Evolutionary conservation across 1,140 invertebrate genomes (phyloP), one percentile per base, ranked within the genome.

Genomic region (Globodera rostochiensis): DNA sequence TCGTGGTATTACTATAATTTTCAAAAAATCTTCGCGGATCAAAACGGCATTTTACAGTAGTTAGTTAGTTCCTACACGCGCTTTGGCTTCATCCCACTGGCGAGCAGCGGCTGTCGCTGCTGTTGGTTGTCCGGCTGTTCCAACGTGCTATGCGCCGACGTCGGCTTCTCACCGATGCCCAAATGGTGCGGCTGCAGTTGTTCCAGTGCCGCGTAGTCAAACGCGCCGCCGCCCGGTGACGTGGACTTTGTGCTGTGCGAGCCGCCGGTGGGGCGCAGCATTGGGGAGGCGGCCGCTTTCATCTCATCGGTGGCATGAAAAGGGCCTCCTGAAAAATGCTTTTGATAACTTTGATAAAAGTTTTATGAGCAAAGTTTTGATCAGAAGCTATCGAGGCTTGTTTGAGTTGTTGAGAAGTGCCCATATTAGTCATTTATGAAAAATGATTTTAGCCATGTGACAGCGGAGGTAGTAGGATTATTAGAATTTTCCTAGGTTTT

Each of bases 171-270:
- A 21, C 11, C 36, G 67, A 77, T 36, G 19, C 67, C 76, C 67
- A 69, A 49, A 45, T 77, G 76, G n/a, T 77, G 76, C 46, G 57
- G 76, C 46, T 19, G 9, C 21, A 64, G 67, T 25, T 60, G 76
- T 66, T 77, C 76, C 46, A 25, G n/a, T 8, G 67, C 4, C 7
- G n/a, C n/a, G 8, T 57, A 77, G 45, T 77, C 76, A 53, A 53
- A 53, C 50, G 50, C 50, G 47, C 21, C 64, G 8, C 76, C 76
- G 46, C 79, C 80, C 7, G 80, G 80, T 36, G 80, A 82, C n/a
- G 80, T 82, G 15, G 80, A 82, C 73, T 82, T 82, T 1, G 80
- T 82, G 19, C 49, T 82, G 50, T 81, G 80, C 19, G 77, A 80
- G 45, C 80, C 80, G 21, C 71, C 80, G 25, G 50, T 4, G 4